Conservation (phyloP, 2,797 vertebrate genomes). For the Rhadinocentrus ornatus region DNA sequence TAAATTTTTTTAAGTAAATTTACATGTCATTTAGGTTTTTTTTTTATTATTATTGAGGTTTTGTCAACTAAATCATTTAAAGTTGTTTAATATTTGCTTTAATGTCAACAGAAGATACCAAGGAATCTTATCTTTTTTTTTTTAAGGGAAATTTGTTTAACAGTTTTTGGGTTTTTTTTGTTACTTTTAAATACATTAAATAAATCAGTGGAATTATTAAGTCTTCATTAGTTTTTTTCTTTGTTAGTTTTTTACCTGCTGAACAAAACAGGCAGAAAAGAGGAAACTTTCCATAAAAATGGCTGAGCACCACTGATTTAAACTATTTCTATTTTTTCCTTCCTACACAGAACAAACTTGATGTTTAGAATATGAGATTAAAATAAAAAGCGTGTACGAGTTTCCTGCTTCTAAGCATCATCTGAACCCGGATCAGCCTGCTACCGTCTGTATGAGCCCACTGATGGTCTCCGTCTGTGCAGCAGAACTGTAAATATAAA, state of each 20-base stretch:
- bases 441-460: slow-evolving; percentile 20
- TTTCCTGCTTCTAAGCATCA: slow-evolving; percentile 15
- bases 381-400: not conserved
- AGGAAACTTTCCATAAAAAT: no score
- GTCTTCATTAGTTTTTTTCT: no score
- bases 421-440: slow-evolving; percentile 8
- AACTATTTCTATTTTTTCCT: not conserved
- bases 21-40: no score
- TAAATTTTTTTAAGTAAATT: not conserved
- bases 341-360: not conserved
- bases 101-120: not conserved
- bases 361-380: not conserved
- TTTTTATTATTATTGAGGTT: no score
- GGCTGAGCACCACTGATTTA: not conserved
- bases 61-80: no score
- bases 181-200: no score
- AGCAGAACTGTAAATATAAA: slow-evolving; percentile 64
- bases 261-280: no score
- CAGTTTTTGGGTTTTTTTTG: no score
- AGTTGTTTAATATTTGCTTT: not conserved
- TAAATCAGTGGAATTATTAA: no score
- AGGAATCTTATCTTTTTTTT: no score
- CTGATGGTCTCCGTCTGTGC: slow-evolving; percentile 8
- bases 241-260: no score
- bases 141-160: not conserved